Base-by-base conservation (phyloP, 2,797 vertebrate species). In the Sitta carolinensis region DNA sequence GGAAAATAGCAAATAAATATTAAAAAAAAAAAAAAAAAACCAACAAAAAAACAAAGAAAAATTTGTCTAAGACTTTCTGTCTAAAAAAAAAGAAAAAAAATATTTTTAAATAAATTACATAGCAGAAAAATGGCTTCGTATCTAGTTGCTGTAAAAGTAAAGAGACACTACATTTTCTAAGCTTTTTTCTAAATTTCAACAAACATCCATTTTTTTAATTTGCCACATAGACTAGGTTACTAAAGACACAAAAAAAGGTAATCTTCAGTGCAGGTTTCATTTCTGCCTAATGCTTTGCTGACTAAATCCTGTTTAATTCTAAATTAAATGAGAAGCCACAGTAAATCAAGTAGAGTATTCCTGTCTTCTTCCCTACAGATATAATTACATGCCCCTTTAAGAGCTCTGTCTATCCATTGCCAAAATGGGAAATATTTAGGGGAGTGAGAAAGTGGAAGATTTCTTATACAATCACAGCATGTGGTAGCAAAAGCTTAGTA, bases 371-470 rank as follows among this genome's bases (percentile, higher is more conserved):
- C 55, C 72, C 72, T 92, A 43, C 57, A 93, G 78, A 72, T 30
- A 68, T 48, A 89, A 93, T 85, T 93, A 83, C 62, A 89, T 38
- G 61, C 47, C 18, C 61, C 36, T 87, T 82, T 79, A 87, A 92
- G 27, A 84, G 12, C 42, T 69, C 36, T 51, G 6, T 87, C 22
- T 10, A 74, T 72, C 19, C 8, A 0, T 45, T 92, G 43, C 20
- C 75, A 89, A 62, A 89, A 72, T 13, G 11, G 36, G 15, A 68
- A 77, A 42, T 58, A 89, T 70, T 79, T 77, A 74, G 18, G 17
- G 59, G 34, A 90, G 59, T 40, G 9, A 32, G 42, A 70, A 84
- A 84, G 45, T 67, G 22, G 36, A 63, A 88, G 43, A 54, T 47
- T 93, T 91, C 70, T 85, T 92, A 87, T 63, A 42, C 55, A 67